Percentiles rank a stretch among this genome's conserved stretches.
Evolutionary conservation across 2,797 vertebrate genomes (phyloP).

Genomic region (Galago senegalensis): DNA sequence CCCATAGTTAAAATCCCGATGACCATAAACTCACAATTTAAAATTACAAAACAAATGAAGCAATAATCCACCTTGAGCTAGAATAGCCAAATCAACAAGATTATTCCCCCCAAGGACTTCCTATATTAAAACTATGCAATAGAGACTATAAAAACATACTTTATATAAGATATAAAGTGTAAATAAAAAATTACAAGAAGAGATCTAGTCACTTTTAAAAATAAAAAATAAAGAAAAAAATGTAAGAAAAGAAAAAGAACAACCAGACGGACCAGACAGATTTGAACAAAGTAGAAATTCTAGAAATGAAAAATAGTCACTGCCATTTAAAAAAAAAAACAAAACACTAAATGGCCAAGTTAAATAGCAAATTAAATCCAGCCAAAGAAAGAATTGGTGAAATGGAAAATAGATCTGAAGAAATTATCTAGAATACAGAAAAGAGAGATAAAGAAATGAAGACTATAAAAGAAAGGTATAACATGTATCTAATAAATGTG

Average conservation of each 20-base stretch:
- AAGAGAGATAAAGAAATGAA: slow-evolving; percentile 14
- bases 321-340: background rate
- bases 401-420: slow-evolving; percentile 33
- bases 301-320: slow-evolving; percentile 34
- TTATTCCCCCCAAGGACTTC: background rate
- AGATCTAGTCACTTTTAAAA: background rate
- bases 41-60: slow-evolving; percentile 40
- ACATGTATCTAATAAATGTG: background rate
- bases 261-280: background rate
- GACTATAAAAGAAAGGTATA: background rate
- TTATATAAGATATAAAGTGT: background rate
- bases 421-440: background rate
- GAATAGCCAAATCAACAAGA: slow-evolving; percentile 48
- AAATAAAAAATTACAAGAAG: background rate
- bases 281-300: slow-evolving; percentile 43
- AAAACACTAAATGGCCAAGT: background rate
- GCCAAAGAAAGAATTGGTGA: slow-evolving; percentile 26
- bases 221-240: background rate
- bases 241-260: background rate
- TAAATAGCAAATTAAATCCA: slow-evolving; percentile 51
- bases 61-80: slow-evolving; percentile 19
- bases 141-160: background rate
- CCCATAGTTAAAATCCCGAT: background rate
- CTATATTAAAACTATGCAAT: background rate
- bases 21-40: background rate